These are phyloP conservation scores for Drosophila setosimentum DNA, from an alignment of 2,888 invertebrate genomes.

Conservation along the genomic window DNA sequence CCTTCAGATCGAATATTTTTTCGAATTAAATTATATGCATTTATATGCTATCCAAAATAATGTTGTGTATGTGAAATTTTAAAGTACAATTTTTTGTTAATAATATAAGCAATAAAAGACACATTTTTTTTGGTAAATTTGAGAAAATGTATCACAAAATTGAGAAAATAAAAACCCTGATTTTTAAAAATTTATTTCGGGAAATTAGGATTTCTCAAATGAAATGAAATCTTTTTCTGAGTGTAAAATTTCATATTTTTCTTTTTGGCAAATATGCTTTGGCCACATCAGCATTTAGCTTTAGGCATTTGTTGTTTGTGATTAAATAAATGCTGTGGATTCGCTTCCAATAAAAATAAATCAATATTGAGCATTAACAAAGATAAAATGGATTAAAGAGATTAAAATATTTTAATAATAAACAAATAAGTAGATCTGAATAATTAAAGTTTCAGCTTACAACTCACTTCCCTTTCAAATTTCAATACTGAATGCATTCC, in stretches of 20 bases:
- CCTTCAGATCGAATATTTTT: background rate
- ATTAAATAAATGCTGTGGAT: background rate
- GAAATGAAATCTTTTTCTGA: background rate
- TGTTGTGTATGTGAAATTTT: background rate
- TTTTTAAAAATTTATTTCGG: background rate
- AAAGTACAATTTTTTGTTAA: background rate
- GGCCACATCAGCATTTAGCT: background rate
- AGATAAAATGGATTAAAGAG: background rate
- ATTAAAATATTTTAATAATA: background rate
- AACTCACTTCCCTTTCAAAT: background rate
- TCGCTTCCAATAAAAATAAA: background rate
- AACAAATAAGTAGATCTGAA: background rate
- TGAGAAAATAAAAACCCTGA: background rate
- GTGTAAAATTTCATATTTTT: background rate
- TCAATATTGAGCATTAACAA: background rate
- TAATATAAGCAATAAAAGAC: background rate
- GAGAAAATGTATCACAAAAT: background rate
- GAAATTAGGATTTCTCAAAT: background rate
- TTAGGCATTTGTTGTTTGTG: background rate
- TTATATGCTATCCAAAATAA: background rate
- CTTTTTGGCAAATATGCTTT: background rate
- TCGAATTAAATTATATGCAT: background rate
- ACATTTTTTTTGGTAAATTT: background rate
- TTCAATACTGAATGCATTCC: background rate
- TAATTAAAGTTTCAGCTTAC: background rate